Evolutionary conservation across 2,113 vertebrate genomes (phyloP).

Genomic region (Galbula dea): DNA sequence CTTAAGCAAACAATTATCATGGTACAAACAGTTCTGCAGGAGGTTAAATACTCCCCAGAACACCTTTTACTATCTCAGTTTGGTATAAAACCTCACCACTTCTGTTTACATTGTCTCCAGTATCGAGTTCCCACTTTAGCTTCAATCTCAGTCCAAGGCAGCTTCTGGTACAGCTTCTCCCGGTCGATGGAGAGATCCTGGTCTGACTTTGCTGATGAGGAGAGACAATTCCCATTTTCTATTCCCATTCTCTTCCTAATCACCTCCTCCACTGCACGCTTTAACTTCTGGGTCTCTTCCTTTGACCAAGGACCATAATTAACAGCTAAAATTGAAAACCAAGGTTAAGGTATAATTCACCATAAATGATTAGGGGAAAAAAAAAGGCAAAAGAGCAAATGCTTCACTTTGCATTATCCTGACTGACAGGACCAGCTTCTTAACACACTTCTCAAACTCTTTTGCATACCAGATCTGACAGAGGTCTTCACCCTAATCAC

Average conservation of each 20-base stretch:
- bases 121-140: conserved; percentile 70
- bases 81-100: conserved; percentile 67
- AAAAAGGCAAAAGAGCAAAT: neutral
- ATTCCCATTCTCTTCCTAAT: conserved; percentile 15
- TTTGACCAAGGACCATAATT: conserved; percentile 71
- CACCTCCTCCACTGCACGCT: conserved; percentile 64
- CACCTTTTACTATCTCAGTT: neutral
- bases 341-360: neutral
- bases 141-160: conserved; percentile 74
- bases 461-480: neutral
- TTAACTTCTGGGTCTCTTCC: conserved; percentile 58
- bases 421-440: neutral
- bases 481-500: neutral
- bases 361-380: neutral
- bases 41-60: neutral
- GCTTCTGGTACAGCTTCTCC: conserved; percentile 51
- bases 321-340: conserved; percentile 12
- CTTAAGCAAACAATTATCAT: neutral
- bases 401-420: neutral
- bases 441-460: neutral
- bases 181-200: neutral
- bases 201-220: neutral
- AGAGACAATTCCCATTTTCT: neutral
- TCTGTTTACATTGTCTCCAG: conserved; percentile 77
- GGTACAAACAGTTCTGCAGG: neutral